These are phyloP conservation scores for Ladona fulva DNA, from an alignment of 1,140 invertebrate genomes.

Conservation along the genomic window DNA sequence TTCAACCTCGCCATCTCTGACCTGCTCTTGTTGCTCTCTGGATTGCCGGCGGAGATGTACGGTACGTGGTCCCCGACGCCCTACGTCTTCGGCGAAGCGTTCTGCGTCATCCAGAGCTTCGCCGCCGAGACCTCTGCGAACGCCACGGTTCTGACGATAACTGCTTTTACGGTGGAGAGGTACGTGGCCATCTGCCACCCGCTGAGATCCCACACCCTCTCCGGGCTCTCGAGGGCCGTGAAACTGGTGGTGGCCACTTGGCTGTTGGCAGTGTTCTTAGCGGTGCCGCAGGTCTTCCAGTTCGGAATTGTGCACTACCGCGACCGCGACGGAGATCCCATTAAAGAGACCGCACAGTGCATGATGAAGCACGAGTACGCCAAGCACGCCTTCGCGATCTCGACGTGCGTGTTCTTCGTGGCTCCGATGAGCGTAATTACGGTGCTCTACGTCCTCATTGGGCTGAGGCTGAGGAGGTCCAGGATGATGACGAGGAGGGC, in stretches of 20 bases:
- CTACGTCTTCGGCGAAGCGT: constrained; percentile 75
- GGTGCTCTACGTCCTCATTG: constrained; percentile 75
- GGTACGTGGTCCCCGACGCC: constrained; percentile 77
- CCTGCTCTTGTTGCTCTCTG: constrained; percentile 71
- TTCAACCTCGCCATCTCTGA: constrained; percentile 90
- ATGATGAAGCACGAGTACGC: constrained; percentile 44
- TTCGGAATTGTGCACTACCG: constrained; percentile 28
- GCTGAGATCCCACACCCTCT: constrained; percentile 15
- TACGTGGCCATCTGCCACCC: neutral
- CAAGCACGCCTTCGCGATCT: constrained; percentile 69
- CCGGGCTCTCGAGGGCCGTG: constrained; percentile 36
- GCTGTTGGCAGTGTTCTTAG: constrained; percentile 36
- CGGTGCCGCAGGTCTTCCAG: constrained; percentile 37
- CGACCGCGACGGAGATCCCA: neutral
- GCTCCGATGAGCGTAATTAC: constrained; percentile 79
- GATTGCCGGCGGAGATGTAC: constrained; percentile 75
- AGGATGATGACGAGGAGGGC: constrained; percentile 38
- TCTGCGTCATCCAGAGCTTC: constrained; percentile 75
- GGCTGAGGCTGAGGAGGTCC: constrained; percentile 57
- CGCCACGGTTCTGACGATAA: constrained; percentile 86
- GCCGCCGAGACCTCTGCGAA: constrained; percentile 85
- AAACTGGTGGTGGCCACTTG: constrained; percentile 41
- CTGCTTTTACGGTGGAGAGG: constrained; percentile 82
- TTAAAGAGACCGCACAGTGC: constrained; percentile 6
- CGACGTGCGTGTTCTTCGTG: constrained; percentile 75